Conservation (phyloP, 2,113 vertebrate genomes). For the Turdus rufiventris region DNA sequence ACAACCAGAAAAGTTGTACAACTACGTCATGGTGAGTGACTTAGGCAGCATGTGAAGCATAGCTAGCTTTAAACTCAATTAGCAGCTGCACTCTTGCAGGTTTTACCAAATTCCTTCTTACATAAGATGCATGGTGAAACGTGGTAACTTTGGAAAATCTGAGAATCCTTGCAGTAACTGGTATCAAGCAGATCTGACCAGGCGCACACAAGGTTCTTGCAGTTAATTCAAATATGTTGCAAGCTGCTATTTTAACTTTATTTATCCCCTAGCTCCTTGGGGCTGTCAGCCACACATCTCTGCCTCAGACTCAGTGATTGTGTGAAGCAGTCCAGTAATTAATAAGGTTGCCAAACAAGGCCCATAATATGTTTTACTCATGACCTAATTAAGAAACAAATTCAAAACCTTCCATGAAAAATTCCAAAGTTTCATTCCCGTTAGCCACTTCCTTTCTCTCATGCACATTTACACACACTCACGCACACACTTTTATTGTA, state of each 20-base stretch:
- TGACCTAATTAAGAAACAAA: neutral
- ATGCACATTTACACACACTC: neutral
- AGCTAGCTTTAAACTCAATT: neutral
- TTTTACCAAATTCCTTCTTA: neutral
- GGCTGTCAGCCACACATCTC: neutral
- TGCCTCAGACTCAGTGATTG: neutral
- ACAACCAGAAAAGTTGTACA: neutral
- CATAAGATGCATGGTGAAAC: neutral
- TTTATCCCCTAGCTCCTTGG: neutral
- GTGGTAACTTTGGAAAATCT: neutral
- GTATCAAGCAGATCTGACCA: neutral
- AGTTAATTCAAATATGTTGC: neutral
- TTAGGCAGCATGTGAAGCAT: neutral
- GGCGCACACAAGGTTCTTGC: neutral
- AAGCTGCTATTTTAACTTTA: neutral
- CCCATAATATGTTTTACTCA: neutral
- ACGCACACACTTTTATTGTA: constrained; percentile 37
- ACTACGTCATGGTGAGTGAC: neutral
- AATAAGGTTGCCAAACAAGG: neutral
- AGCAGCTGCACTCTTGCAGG: neutral
- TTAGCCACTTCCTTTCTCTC: constrained; percentile 18
- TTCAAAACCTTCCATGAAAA: constrained; percentile 10
- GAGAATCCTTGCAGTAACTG: neutral
- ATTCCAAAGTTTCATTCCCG: neutral
- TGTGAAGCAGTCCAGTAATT: neutral